These are phyloP conservation scores for Perca schrenkii DNA, from an alignment of 2,113 vertebrate species.

Conservation along the genomic window DNA sequence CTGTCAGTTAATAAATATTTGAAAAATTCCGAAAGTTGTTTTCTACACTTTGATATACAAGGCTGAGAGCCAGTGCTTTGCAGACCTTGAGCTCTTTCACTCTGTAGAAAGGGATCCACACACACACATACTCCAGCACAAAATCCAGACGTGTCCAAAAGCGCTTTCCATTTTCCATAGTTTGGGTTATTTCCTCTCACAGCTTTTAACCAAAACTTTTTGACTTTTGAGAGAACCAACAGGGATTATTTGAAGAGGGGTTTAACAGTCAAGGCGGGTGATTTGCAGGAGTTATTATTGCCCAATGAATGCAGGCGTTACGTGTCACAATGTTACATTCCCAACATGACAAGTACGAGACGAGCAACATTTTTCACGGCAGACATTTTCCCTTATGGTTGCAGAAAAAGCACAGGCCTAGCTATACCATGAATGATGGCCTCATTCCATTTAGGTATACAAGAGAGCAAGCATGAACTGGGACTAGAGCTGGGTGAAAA, in stretches of 20 bases:
- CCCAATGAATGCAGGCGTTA: neutral
- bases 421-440: neutral
- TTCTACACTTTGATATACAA: neutral
- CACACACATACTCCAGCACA: neutral
- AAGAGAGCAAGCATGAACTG: neutral
- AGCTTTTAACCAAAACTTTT: neutral
- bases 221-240: neutral
- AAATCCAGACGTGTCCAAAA: neutral
- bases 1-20: neutral
- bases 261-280: neutral
- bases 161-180: too few relatives aligned
- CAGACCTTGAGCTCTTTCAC: slow-evolving; percentile 14
- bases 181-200: neutral
- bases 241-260: neutral
- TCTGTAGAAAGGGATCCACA: neutral
- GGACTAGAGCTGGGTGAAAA: too few relatives aligned
- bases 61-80: neutral
- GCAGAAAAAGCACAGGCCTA: neutral
- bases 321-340: neutral
- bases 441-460: neutral
- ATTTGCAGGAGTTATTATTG: neutral
- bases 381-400: neutral
- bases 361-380: neutral
- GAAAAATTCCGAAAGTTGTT: neutral
- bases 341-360: too few relatives aligned